These are phyloP conservation scores for Saturnia pavonia DNA, from an alignment of 2,888 invertebrate genomes.

Conservation along the genomic window DNA sequence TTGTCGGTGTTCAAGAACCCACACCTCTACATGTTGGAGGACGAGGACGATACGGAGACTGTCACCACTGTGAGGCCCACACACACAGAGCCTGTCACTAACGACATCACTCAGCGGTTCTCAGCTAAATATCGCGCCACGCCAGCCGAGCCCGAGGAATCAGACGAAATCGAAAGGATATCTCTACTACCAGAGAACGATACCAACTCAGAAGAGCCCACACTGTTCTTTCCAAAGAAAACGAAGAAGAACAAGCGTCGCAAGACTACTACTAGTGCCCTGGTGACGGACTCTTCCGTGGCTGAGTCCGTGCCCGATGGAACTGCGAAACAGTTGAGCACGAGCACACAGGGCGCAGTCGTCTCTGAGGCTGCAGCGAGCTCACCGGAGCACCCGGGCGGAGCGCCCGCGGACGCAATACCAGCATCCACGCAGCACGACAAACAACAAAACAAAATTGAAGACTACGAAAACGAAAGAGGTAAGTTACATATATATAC, in stretches of 20 bases:
- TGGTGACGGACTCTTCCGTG: conserved; percentile 38
- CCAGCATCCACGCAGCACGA: conserved; percentile 60
- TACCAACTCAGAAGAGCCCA: conserved; percentile 54
- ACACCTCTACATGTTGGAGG: conserved; percentile 52
- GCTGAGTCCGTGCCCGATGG: conserved; percentile 41
- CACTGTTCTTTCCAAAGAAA: conserved; percentile 64
- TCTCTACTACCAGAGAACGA: conserved; percentile 58
- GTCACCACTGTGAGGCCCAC: conserved; percentile 27
- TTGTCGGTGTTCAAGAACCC: conserved; percentile 69
- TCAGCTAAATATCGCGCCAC: conserved; percentile 40
- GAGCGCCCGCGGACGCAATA: conserved; percentile 46
- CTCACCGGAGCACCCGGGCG: background rate
- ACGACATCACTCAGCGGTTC: conserved; percentile 34
- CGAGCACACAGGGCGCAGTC: conserved; percentile 25
- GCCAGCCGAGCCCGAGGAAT: conserved; percentile 21
- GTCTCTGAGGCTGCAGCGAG: conserved; percentile 28
- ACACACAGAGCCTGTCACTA: conserved; percentile 20
- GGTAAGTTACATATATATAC: too few relatives aligned
- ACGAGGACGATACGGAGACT: conserved; percentile 48
- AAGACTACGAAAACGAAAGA: conserved; percentile 53
- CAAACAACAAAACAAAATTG: conserved; percentile 45
- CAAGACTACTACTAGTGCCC: conserved; percentile 37
- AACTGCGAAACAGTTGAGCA: conserved; percentile 26
- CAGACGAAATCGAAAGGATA: conserved; percentile 52
- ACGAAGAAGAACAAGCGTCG: conserved; percentile 53